Conservation (phyloP, 2,113 vertebrate species). For the Oncorhynchus gorbuscha region DNA sequence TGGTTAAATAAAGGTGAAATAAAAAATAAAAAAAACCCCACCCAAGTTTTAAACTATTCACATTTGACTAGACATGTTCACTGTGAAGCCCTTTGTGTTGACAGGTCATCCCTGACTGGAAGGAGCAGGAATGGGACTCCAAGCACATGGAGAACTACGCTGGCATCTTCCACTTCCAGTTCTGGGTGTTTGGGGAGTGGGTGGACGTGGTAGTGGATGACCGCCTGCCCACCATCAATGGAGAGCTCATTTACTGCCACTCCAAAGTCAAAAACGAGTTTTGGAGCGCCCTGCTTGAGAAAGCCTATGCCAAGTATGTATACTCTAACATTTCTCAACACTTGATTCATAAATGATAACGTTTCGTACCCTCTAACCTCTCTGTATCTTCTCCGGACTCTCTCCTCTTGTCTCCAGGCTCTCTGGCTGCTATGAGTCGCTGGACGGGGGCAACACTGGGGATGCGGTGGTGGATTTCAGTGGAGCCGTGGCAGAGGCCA, state of each 20-base stretch:
- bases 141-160: constrained; percentile 78
- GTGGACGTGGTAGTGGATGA: constrained; percentile 92
- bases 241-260: constrained; percentile 85
- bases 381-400: not conserved
- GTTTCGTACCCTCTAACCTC: not conserved
- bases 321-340: not conserved
- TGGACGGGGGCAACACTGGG: constrained; percentile 88
- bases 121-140: constrained; percentile 88
- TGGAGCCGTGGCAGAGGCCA: constrained; percentile 84
- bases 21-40: too few relatives aligned
- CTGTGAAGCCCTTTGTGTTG: constrained; percentile 17
- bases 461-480: constrained; percentile 96
- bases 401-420: constrained; percentile 69
- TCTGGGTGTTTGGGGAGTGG: constrained; percentile 93
- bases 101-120: constrained; percentile 85
- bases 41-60: too few relatives aligned
- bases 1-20: too few relatives aligned
- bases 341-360: not conserved
- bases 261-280: constrained; percentile 86
- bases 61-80: not conserved
- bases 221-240: constrained; percentile 82
- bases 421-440: constrained; percentile 87
- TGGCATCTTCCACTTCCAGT: constrained; percentile 92
- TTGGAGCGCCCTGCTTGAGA: constrained; percentile 92
- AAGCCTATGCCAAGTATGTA: constrained; percentile 90